Percentiles rank a stretch among this genome's conserved stretches.
Conservation (phyloP, 2,797 vertebrate genomes). For the Spheniscus humboldti region DNA sequence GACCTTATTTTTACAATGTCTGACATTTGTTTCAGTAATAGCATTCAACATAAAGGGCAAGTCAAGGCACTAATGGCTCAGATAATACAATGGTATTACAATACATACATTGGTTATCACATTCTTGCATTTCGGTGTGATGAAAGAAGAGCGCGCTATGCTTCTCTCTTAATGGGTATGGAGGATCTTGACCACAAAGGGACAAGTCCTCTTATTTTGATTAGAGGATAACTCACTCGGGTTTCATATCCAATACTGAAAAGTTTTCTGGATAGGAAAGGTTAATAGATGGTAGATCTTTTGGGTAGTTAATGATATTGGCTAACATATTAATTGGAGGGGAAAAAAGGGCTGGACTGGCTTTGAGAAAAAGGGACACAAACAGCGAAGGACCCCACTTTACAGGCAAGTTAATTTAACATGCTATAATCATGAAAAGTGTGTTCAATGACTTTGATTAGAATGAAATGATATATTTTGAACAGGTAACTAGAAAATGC, state of each 20-base stretch:
- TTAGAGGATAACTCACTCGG: neutral
- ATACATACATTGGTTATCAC: neutral
- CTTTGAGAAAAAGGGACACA: neutral
- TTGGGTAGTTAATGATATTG: neutral
- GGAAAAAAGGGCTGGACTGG: neutral
- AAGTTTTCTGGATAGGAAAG: neutral
- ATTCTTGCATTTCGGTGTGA: neutral
- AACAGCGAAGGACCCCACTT: neutral
- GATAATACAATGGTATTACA: neutral
- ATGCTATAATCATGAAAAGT: neutral
- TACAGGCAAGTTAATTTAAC: neutral
- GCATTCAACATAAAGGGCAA: neutral
- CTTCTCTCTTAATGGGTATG: neutral
- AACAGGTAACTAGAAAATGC: neutral
- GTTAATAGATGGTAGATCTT: neutral
- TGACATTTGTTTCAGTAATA: neutral
- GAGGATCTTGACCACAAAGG: neutral
- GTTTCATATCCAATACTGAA: neutral
- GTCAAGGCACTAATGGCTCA: neutral
- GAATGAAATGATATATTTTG: neutral
- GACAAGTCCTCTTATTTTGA: neutral
- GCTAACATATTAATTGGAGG: neutral
- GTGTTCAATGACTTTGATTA: neutral
- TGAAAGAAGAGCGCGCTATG: neutral
- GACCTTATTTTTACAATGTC: neutral